Evolutionary conservation across 2,113 vertebrate genomes (phyloP).

Genomic region (Xenotilapia flavipinnis): DNA sequence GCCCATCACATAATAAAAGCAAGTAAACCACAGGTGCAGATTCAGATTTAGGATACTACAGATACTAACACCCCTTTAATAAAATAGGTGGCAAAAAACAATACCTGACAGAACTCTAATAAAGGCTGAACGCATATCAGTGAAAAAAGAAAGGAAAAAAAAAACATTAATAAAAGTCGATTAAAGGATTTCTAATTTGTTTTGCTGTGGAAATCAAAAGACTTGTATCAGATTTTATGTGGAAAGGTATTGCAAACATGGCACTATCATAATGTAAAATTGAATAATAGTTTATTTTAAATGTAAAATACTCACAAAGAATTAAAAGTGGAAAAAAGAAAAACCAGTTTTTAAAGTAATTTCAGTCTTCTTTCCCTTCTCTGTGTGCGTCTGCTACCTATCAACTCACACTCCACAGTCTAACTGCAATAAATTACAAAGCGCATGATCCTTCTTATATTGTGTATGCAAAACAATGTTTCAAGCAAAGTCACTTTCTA

Average conservation of each 20-base stretch:
- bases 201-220: neutral
- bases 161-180: neutral
- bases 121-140: neutral
- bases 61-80: neutral
- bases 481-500: neutral
- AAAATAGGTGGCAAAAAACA: neutral
- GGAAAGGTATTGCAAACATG: neutral
- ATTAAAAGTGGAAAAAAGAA: neutral
- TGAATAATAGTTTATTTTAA: neutral
- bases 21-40: neutral
- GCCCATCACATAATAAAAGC: neutral
- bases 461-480: neutral
- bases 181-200: neutral
- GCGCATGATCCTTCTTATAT: neutral
- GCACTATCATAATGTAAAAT: neutral
- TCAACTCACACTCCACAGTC: neutral
- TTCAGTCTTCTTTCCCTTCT: neutral
- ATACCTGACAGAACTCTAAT: neutral
- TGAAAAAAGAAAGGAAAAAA: neutral
- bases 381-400: neutral
- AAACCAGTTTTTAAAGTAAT: neutral
- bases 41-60: conserved; percentile 6
- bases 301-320: neutral
- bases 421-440: neutral
- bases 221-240: neutral